phyloP scores from a whole-genome alignment of 2,113 vertebrate species.

The Irena cyanogastra region DNA sequence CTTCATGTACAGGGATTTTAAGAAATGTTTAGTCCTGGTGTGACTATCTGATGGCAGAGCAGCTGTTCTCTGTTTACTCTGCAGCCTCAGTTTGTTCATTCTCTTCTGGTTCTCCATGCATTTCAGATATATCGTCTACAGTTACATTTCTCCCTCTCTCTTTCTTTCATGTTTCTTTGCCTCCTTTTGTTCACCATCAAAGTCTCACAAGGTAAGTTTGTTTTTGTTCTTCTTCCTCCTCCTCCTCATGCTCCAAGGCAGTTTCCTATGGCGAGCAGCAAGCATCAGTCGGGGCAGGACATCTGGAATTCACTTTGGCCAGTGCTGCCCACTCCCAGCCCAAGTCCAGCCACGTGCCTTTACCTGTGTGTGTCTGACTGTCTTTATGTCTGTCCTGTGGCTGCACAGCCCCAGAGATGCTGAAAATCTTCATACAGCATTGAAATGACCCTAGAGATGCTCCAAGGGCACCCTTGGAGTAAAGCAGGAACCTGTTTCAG shows the following conservation, averaged over 20 bases:
- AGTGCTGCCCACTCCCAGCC: rapidly evolving
- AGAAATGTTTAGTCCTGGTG: neutral
- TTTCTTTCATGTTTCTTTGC: conserved; percentile 63
- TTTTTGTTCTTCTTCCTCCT: conserved; percentile 19
- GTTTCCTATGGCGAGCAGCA: neutral
- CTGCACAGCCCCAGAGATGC: neutral
- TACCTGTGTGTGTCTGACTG: neutral
- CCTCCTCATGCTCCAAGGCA: neutral
- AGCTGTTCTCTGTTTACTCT: conserved; percentile 12
- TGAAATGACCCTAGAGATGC: neutral
- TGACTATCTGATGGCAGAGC: neutral
- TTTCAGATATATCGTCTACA: neutral
- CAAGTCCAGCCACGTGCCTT: neutral
- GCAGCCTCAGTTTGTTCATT: neutral
- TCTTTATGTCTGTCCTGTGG: conserved; percentile 11
- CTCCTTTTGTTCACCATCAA: conserved; percentile 52
- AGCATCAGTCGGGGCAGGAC: rapidly evolving
- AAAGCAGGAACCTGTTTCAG: neutral
- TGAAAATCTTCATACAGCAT: neutral
- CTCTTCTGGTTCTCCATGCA: neutral
- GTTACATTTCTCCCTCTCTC: conserved; percentile 56
- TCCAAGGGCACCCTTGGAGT: neutral
- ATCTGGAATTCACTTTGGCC: neutral
- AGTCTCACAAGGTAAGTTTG: conserved; percentile 85
- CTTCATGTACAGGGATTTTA: neutral